Percentiles rank a stretch among this genome's conserved stretches.
These are phyloP conservation scores for Empidonax traillii DNA, from an alignment of 2,113 vertebrate genomes.

Conservation along the genomic window DNA sequence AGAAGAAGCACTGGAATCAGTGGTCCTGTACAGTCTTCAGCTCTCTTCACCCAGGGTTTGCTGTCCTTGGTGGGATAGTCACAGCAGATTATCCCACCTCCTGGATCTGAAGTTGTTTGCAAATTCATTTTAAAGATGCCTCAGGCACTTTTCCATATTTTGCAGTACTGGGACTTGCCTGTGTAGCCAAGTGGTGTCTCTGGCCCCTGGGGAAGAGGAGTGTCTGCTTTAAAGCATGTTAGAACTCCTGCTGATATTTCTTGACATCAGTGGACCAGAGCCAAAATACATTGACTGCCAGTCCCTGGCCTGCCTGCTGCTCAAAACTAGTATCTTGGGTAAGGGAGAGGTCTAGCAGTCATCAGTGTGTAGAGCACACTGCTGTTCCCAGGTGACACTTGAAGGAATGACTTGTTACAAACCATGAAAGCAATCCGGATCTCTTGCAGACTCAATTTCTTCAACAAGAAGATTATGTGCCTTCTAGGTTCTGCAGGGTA, in stretches of 20 bases:
- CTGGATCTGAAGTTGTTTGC: background rate
- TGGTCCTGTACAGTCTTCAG: background rate
- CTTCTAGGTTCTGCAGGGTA: background rate
- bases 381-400: background rate
- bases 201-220: background rate
- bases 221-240: background rate
- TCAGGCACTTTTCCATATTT: background rate
- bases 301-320: background rate
- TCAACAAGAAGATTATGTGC: background rate
- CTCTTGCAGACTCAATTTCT: background rate
- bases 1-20: background rate
- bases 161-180: background rate
- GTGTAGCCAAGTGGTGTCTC: background rate
- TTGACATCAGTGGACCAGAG: background rate
- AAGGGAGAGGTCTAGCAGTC: background rate
- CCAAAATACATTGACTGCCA: background rate
- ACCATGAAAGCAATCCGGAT: background rate
- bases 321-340: background rate
- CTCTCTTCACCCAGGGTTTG: background rate
- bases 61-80: background rate
- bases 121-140: background rate
- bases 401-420: background rate
- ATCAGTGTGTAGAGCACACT: background rate
- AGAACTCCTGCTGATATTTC: conserved; percentile 14
- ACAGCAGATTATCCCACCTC: background rate